Evolutionary conservation across 2,888 invertebrate species (phyloP).

Genomic region (Diogma glabrata): DNA sequence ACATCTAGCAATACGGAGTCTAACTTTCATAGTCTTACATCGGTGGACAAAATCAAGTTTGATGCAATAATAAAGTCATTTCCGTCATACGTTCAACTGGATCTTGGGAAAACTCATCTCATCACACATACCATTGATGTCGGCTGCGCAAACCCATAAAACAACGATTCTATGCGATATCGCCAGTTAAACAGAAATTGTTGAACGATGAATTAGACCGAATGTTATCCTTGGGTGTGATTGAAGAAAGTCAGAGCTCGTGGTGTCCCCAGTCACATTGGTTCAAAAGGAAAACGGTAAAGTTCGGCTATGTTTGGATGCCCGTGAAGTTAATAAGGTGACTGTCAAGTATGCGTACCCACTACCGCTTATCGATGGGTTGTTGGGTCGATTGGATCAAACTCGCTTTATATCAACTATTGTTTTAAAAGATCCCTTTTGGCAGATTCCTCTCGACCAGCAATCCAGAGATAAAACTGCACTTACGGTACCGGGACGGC

Average conservation of each 20-base stretch:
- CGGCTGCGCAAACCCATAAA: slow-evolving; percentile 16
- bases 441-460: too few relatives aligned
- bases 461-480: too few relatives aligned
- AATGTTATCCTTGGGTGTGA: slow-evolving; percentile 24
- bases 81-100: neutral
- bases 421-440: too few relatives aligned
- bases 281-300: too few relatives aligned
- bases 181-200: slow-evolving; percentile 17
- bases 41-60: neutral
- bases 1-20: neutral
- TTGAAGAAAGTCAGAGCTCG: slow-evolving; percentile 23
- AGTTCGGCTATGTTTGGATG: too few relatives aligned
- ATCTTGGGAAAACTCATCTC: slow-evolving; percentile 15
- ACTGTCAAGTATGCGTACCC: too few relatives aligned
- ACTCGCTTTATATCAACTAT: too few relatives aligned
- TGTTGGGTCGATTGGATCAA: too few relatives aligned
- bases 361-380: too few relatives aligned
- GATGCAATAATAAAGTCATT: neutral
- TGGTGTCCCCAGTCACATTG: slow-evolving; percentile 25
- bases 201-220: slow-evolving; percentile 23
- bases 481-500: too few relatives aligned
- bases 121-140: slow-evolving; percentile 18
- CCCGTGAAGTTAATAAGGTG: too few relatives aligned
- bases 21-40: neutral
- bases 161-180: slow-evolving; percentile 18